These are phyloP conservation scores for Meiosimyza decipiens DNA, from an alignment of 2,888 invertebrate species.

Conservation along the genomic window DNA sequence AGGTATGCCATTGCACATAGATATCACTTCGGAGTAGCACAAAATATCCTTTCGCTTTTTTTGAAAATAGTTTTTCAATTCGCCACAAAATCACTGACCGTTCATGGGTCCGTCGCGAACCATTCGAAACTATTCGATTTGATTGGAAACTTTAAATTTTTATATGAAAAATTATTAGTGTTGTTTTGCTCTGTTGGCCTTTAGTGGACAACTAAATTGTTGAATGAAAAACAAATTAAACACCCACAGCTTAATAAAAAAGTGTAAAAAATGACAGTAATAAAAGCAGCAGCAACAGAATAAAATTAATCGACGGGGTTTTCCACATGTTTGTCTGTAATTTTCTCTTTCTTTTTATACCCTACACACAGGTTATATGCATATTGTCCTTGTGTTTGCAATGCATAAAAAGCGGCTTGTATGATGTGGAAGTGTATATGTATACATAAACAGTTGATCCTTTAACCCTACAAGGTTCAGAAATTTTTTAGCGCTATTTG, in stretches of 20 bases:
- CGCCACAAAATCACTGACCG: neutral
- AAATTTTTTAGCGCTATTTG: too few species aligned
- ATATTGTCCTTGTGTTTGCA: too few species aligned
- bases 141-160: constrained; percentile 11
- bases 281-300: neutral
- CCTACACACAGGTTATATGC: too few species aligned
- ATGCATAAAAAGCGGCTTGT: too few species aligned
- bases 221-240: neutral
- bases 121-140: constrained; percentile 18
- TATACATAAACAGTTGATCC: too few species aligned
- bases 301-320: constrained; percentile 17
- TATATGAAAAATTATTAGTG: constrained; percentile 17
- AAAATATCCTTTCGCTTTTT: neutral
- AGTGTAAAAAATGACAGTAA: neutral
- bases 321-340: neutral
- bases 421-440: too few species aligned
- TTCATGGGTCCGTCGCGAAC: neutral
- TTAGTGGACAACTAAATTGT: neutral
- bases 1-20: neutral
- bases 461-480: too few species aligned
- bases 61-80: too few species aligned
- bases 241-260: constrained; percentile 2
- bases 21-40: too few species aligned
- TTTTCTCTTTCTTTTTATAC: too few species aligned
- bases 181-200: neutral